Base-by-base conservation (phyloP, 2,797 vertebrate species). In the Merluccius polli region DNA sequence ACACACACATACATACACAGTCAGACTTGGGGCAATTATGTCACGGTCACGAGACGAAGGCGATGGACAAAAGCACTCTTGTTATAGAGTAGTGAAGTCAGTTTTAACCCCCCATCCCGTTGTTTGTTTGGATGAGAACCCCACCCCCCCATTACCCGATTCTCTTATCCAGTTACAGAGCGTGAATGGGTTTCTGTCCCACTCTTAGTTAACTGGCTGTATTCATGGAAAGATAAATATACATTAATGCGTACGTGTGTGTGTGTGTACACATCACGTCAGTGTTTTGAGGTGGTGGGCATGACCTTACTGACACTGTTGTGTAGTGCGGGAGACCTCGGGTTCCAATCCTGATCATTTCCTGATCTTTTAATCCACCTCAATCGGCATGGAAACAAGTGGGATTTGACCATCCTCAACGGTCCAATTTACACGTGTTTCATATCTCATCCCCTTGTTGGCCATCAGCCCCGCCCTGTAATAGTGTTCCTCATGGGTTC, bases 81-180 rank as follows among this genome's bases (percentile, higher is more conserved):
- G 84, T 89, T 73, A 48, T 3, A 1, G 70, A 79, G 75, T 35
- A 83, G 77, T 83, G 84, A 83, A 82, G 85, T 87, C 84, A 81
- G 74, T 80, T 74, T 18, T 69, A 81, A 71, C 75, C 79, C 70
- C 31, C 41, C 65, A n/a, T 77, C 78, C 84, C 70, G 59, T 71
- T 35, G 73, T 83, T 79, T 76, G 75, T 31, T 70, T 70, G 59
- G 24, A 65, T 65, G 59, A 65, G n/a, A 24, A 2, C 9, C 59
- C n/a, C 59, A n/a, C 1, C 48, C 52, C 52, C 48, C 52, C 44
- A 65, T 65, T 65, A 65, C 30, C 41, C 38, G 30, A 80, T 21
- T 31, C 71, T 44, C 29, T 73, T 9, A 77, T 87, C 79, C 75
- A 38, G 78, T 86, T 83, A 70, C 81, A 75, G 80, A 38, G 73